phyloP scores from a whole-genome alignment of 2,797 vertebrate species.

The Malacoctenus gilli region DNA sequence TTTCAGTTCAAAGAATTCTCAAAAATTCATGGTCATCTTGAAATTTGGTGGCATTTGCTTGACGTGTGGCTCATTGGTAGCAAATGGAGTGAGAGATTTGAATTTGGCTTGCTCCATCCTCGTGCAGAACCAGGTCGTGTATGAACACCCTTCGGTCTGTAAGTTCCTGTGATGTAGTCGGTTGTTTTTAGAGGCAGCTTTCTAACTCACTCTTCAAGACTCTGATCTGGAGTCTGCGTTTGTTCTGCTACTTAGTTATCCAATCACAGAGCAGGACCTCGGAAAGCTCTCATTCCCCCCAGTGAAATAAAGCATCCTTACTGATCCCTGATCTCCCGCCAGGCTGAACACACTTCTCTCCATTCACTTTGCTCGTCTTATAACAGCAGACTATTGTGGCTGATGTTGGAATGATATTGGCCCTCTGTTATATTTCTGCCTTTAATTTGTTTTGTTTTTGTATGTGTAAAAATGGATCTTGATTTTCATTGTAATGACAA shows the following conservation, averaged over 20 bases:
- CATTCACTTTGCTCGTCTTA: slow-evolving; percentile 29
- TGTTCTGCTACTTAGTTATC: slow-evolving; percentile 40
- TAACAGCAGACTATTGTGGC: slow-evolving; percentile 40
- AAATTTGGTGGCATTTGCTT: too few species aligned
- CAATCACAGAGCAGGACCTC: slow-evolving; percentile 21
- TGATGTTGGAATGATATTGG: slow-evolving; percentile 51
- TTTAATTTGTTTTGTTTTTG: slow-evolving; percentile 69
- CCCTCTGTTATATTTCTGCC: slow-evolving; percentile 64
- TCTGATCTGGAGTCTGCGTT: slow-evolving; percentile 31
- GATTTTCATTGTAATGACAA: slow-evolving; percentile 69
- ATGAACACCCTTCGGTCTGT: slow-evolving; percentile 46
- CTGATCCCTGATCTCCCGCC: not conserved
- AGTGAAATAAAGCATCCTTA: too few species aligned
- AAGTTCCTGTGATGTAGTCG: slow-evolving; percentile 60
- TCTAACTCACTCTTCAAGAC: slow-evolving; percentile 32
- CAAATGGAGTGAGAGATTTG: too few species aligned
- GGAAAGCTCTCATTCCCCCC: too few species aligned
- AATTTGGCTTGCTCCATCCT: too few species aligned
- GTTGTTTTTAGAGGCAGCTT: slow-evolving; percentile 49
- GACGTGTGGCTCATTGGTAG: too few species aligned
- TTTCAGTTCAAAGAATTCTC: too few species aligned
- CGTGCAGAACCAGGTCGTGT: too few species aligned
- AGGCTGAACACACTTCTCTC: slow-evolving; percentile 25
- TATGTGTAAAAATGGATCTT: slow-evolving; percentile 70
- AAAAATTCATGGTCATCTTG: too few species aligned